phyloP scores from a whole-genome alignment of 2,797 vertebrate species.

The Sebastes baramenuke region DNA sequence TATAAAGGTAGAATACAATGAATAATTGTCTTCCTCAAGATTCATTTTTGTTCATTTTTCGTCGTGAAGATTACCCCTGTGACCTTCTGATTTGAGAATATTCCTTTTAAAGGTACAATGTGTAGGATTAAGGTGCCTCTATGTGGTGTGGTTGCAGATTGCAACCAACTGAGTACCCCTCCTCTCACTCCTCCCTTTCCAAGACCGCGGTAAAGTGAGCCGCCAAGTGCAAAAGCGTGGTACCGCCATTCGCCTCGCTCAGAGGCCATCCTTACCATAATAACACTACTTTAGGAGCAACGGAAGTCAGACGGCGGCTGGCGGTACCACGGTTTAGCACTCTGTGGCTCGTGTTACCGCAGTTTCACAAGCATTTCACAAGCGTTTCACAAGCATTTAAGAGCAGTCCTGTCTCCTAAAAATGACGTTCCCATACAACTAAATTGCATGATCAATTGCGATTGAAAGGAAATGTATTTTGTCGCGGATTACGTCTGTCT shows the following conservation, averaged over 20 bases:
- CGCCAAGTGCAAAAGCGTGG: background rate
- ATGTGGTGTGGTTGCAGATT: background rate
- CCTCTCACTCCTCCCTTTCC: background rate
- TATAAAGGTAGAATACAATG: background rate
- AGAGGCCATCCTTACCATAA: background rate
- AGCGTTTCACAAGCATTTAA: background rate
- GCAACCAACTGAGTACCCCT: background rate
- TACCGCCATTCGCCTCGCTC: background rate
- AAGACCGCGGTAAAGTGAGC: background rate
- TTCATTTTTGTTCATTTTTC: background rate
- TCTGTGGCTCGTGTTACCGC: background rate
- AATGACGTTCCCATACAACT: too few relatives aligned
- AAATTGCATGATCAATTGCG: too few relatives aligned
- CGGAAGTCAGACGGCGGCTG: background rate
- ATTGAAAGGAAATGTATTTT: too few relatives aligned
- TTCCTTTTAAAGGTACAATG: background rate
- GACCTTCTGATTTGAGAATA: background rate
- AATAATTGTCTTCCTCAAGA: background rate
- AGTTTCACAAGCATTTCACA: background rate
- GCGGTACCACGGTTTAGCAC: background rate
- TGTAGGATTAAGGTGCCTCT: background rate
- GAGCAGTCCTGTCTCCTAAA: too few relatives aligned
- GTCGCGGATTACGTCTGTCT: rapidly evolving
- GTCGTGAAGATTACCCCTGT: background rate
- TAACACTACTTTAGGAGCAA: background rate